A percentile compares a stretch with the other conserved stretches of the same genome.
These are phyloP conservation scores for Mus pahari DNA, from an alignment of 2,113 vertebrate genomes.

Conservation along the genomic window DNA sequence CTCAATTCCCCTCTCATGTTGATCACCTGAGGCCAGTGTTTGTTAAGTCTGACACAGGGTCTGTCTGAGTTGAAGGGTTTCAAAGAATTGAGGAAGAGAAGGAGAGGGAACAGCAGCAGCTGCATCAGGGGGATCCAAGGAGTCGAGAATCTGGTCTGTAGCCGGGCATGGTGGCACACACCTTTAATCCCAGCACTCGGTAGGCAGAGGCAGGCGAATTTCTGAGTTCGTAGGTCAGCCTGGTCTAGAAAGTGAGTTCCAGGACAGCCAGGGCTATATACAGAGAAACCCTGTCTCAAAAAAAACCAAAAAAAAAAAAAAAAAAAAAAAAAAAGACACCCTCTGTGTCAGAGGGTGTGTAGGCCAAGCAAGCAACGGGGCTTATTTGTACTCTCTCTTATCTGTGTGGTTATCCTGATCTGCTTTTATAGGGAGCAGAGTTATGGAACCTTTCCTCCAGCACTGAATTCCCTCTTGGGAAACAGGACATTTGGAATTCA, in stretches of 20 bases:
- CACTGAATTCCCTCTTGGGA: background rate
- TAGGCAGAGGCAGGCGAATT: too few relatives aligned
- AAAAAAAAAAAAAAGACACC: too few relatives aligned
- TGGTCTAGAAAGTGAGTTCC: too few relatives aligned
- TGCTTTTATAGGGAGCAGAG: background rate
- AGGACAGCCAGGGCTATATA: too few relatives aligned
- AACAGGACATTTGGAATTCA: background rate
- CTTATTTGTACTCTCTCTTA: background rate
- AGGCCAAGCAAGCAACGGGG: background rate
- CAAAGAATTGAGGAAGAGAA: background rate
- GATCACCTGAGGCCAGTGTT: background rate
- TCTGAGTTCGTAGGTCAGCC: too few relatives aligned
- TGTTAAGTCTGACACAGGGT: background rate
- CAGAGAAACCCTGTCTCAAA: too few relatives aligned
- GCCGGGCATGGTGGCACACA: too few relatives aligned
- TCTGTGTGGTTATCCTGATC: background rate
- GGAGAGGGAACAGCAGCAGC: background rate
- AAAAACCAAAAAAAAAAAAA: too few relatives aligned
- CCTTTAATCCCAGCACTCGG: too few relatives aligned
- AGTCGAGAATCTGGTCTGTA: background rate
- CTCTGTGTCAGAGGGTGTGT: too few relatives aligned
- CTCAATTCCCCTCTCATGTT: background rate
- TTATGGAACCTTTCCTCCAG: background rate
- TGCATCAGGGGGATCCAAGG: background rate
- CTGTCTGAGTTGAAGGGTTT: background rate